phyloP scores from a whole-genome alignment of 2,113 vertebrate genomes.

The Sarotherodon lohbergeri region DNA sequence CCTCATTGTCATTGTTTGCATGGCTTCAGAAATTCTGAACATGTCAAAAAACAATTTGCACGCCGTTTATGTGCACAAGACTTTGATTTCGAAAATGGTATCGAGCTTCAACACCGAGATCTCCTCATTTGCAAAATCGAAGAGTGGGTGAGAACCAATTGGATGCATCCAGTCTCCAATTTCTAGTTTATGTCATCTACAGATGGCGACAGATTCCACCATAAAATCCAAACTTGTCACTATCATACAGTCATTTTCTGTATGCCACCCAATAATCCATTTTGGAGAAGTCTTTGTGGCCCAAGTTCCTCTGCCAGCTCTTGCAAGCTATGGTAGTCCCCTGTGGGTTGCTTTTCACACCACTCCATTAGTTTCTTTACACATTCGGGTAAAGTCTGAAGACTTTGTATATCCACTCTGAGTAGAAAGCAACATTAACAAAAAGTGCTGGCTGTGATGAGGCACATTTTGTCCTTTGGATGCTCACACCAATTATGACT shows the following conservation, averaged over 20 bases:
- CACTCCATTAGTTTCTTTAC: slow-evolving; percentile 49
- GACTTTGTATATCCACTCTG: slow-evolving; percentile 96
- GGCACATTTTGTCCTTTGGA: slow-evolving; percentile 90
- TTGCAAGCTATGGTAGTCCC: background rate
- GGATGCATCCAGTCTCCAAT: slow-evolving; percentile 2
- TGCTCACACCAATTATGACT: slow-evolving; percentile 88
- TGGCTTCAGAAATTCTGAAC: slow-evolving; percentile 47
- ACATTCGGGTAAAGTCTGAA: slow-evolving; percentile 69
- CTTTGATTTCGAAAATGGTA: slow-evolving; percentile 4
- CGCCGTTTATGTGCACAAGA: slow-evolving; percentile 39
- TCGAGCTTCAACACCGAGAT: background rate
- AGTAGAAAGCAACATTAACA: slow-evolving; percentile 90
- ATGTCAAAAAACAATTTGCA: slow-evolving; percentile 21
- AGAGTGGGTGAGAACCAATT: background rate
- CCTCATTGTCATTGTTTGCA: slow-evolving; percentile 18
- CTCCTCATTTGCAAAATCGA: slow-evolving; percentile 1
- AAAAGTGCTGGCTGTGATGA: slow-evolving; percentile 87
- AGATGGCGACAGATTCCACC: background rate
- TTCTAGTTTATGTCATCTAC: background rate
- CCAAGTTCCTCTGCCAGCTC: background rate
- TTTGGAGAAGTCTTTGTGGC: background rate
- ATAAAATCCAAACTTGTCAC: slow-evolving; percentile 8
- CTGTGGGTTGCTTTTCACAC: background rate
- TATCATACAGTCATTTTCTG: background rate
- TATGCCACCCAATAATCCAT: background rate